A percentile compares a stretch with the other conserved stretches of the same genome.
Conservation (phyloP, 1,140 invertebrate genomes). For the Brachionus paranguensis region DNA sequence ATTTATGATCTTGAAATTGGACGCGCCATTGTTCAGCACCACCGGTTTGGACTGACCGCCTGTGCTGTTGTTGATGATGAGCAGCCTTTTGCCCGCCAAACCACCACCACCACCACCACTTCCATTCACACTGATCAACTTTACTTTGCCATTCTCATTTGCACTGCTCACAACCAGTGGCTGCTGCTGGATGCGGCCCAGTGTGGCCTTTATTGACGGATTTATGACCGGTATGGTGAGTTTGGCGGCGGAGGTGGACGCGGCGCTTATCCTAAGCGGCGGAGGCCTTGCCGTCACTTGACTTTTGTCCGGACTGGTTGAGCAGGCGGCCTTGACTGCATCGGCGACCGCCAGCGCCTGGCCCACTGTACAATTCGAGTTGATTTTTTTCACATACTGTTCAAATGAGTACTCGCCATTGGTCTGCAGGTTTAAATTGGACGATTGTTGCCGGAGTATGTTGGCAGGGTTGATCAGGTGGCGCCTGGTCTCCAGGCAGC, state of each 20-base stretch:
- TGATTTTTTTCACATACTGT: slow-evolving; percentile 37
- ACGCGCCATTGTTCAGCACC: neutral
- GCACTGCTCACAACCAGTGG: neutral
- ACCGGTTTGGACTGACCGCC: neutral
- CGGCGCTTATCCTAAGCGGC: neutral
- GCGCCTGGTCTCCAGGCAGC: neutral
- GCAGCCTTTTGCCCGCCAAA: neutral
- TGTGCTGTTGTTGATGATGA: neutral
- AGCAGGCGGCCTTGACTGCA: neutral
- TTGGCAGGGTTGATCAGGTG: neutral
- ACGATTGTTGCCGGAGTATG: neutral
- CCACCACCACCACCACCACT: neutral
- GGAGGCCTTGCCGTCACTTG: neutral
- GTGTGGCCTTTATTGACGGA: neutral
- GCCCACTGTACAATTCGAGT: neutral
- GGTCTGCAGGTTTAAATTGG: neutral
- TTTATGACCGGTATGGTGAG: neutral
- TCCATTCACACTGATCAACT: neutral
- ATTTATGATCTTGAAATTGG: neutral
- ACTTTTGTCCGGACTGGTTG: neutral
- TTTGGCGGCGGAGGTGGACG: neutral
- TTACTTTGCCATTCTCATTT: neutral
- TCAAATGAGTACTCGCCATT: slow-evolving; percentile 5
- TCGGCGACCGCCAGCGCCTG: neutral
- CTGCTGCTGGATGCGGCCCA: neutral